Base-by-base conservation (phyloP, 2,797 vertebrate genomes). In the Propithecus perrieri region DNA sequence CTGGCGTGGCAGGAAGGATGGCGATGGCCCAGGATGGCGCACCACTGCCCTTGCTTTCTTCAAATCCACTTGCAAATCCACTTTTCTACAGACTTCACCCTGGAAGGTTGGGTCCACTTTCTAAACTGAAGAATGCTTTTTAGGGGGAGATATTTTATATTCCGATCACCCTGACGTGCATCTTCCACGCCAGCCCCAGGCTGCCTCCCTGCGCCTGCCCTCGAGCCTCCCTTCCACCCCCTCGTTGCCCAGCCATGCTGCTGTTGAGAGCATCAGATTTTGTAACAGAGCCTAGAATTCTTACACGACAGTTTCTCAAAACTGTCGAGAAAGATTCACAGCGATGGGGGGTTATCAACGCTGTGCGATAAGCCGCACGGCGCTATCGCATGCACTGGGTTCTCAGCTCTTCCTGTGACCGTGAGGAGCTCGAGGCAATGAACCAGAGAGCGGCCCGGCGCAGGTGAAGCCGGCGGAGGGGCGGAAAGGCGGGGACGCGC, bases 381-480 rank as follows among this genome's bases (percentile, higher is more conserved):
- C 17, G n/a, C 2, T 8, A 35, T 63, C 35, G 76, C 8, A 8
- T 3, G 13, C 5, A 4, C 2, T 4, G 9, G 24, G 6, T 7
- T 59, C 53, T 59, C 15, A 75, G 69, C 65, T n/a, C 71, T 92
- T n/a, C 65, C 33, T 13, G 1, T 0, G 17, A 10, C 33, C 7
- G 48, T 0, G 35, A 46, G 2, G 20, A 59, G 43, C n/a, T 74
- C 28, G 43, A 50, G 53, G 6, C 41, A 67, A 4, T 11, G 17
- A 38, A 43, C n/a, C 0, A 28, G 9, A n/a, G 14, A 53, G 86
- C 17, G 0, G 30, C 1, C 5, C 1, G 2, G 11, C 7, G 33
- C 24, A 17, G 43, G 0, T 0, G 0, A 46, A 4, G 15, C 30
- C 26, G 7, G 22, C 0, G 3, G 15, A 4, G 11, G 41, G 46